These are phyloP conservation scores for Passer domesticus DNA, from an alignment of 2,113 vertebrate species.

Conservation along the genomic window DNA sequence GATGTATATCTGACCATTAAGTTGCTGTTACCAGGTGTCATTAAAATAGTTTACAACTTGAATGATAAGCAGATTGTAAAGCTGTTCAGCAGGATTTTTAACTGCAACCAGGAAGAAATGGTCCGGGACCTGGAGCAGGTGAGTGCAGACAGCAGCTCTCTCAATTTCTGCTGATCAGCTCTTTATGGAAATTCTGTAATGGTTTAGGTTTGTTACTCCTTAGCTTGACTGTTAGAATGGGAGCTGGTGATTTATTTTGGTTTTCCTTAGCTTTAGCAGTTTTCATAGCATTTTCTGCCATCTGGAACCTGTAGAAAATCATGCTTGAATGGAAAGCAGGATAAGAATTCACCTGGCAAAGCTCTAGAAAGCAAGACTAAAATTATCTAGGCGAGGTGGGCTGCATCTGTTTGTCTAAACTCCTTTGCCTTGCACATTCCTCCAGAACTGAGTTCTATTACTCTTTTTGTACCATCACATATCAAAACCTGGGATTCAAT, in stretches of 20 bases:
- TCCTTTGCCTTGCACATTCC: neutral
- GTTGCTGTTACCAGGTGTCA: slow-evolving; percentile 90
- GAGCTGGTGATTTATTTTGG: neutral
- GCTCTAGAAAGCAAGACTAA: neutral
- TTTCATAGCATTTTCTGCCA: neutral
- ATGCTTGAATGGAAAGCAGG: neutral
- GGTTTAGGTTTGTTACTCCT: neutral
- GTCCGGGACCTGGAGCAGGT: slow-evolving; percentile 94
- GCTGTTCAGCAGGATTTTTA: slow-evolving; percentile 94
- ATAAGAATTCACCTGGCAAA: neutral
- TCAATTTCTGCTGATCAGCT: neutral
- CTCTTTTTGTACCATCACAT: neutral
- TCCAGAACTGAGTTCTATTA: neutral
- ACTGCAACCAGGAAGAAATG: slow-evolving; percentile 92
- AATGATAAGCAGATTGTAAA: slow-evolving; percentile 99
- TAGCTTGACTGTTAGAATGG: neutral
- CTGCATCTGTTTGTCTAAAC: neutral
- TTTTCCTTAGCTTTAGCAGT: neutral
- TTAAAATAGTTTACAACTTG: slow-evolving; percentile 97
- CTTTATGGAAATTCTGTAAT: neutral
- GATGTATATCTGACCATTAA: slow-evolving; percentile 94
- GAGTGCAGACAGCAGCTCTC: slow-evolving; percentile 16
- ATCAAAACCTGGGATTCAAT: neutral
- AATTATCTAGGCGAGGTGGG: neutral
- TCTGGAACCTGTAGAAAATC: neutral